Conservation (phyloP, 2,888 invertebrate genomes). For the Deilephila porcellus region DNA sequence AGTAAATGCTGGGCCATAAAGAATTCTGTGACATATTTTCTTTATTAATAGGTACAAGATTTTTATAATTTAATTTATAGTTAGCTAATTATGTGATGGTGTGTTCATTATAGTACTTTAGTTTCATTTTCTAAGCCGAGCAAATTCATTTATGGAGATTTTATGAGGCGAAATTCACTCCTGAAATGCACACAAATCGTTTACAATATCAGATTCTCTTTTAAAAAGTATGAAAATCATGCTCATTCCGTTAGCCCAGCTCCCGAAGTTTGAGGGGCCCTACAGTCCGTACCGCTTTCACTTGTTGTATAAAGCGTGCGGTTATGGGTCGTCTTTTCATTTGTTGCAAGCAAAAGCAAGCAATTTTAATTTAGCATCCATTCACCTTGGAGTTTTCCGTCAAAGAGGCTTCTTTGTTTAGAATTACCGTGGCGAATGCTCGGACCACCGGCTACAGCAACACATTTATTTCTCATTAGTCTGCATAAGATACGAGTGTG, state of each 20-base stretch:
- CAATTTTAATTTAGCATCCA: slow-evolving; percentile 28
- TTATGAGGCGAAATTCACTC: too few relatives aligned
- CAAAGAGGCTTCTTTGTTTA: slow-evolving; percentile 6
- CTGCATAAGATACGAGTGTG: too few relatives aligned
- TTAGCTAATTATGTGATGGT: too few relatives aligned
- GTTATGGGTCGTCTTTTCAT: slow-evolving; percentile 27
- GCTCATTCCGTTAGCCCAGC: background rate
- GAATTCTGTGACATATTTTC: background rate
- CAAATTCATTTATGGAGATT: too few relatives aligned
- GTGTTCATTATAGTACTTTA: too few relatives aligned
- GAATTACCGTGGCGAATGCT: background rate
- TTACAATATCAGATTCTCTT: too few relatives aligned
- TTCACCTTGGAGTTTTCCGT: slow-evolving; percentile 4
- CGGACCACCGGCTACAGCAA: background rate
- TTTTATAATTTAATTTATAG: too few relatives aligned
- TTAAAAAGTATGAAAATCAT: too few relatives aligned
- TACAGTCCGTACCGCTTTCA: slow-evolving; percentile 9
- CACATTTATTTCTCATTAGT: background rate
- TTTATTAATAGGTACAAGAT: too few relatives aligned
- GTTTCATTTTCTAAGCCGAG: too few relatives aligned
- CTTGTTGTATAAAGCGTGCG: slow-evolving; percentile 27
- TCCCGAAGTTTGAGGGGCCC: slow-evolving; percentile 15
- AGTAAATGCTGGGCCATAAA: slow-evolving; percentile 23
- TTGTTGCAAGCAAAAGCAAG: slow-evolving; percentile 26
- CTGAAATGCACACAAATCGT: too few relatives aligned